Evolutionary conservation across 2,797 vertebrate species (phyloP).

Genomic region (Ctenopoma multispine): DNA sequence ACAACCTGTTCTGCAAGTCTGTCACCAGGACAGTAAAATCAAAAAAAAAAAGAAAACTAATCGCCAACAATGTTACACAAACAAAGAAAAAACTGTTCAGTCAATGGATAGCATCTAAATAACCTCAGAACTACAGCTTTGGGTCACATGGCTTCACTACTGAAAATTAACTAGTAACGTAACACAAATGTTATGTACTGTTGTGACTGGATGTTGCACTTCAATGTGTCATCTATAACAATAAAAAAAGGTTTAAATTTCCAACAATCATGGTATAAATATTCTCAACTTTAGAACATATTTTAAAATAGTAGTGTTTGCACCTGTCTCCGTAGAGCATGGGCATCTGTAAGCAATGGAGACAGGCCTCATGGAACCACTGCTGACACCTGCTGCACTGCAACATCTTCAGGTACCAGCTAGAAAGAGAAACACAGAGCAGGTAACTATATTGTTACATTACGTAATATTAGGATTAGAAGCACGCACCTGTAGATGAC

Average conservation of each 20-base stretch:
- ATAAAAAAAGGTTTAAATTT: not conserved
- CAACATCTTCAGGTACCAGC: constrained; percentile 99
- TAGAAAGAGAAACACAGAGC: constrained; percentile 54
- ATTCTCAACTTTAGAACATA: not conserved
- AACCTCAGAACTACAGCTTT: too few relatives aligned
- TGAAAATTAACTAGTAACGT: not conserved
- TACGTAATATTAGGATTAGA: not conserved
- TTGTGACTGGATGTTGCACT: not conserved
- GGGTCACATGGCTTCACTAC: not conserved
- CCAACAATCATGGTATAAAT: not conserved
- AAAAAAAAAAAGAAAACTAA: not conserved
- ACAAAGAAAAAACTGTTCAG: too few relatives aligned
- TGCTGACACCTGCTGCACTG: constrained; percentile 97
- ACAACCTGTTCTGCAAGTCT: too few relatives aligned
- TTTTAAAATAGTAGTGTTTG: not conserved
- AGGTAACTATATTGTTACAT: not conserved
- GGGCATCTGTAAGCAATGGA: constrained; percentile 96
- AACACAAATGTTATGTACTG: not conserved
- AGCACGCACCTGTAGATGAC: not conserved
- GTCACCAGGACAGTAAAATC: too few relatives aligned
- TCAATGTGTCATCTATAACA: not conserved
- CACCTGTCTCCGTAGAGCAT: constrained; percentile 98
- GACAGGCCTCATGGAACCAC: constrained; percentile 99
- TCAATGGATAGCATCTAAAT: too few relatives aligned
- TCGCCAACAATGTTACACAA: not conserved